Evolutionary conservation across 2,797 vertebrate species (phyloP).

Genomic region (Balearica regulorum): DNA sequence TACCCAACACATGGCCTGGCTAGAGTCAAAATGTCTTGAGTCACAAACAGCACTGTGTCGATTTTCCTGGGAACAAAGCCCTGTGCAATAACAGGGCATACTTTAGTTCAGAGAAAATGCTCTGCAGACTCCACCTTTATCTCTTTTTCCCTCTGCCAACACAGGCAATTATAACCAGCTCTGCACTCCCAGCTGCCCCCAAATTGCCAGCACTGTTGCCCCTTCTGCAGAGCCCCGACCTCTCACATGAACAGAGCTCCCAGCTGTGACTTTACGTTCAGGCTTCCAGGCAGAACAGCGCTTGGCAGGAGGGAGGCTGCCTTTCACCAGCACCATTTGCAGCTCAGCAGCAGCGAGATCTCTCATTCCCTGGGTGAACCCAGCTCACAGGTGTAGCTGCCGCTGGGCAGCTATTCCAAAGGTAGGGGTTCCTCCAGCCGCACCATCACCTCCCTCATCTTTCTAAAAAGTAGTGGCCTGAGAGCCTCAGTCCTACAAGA

Average conservation of each 20-base stretch:
- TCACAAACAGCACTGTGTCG: neutral
- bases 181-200: neutral
- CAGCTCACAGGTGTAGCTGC: neutral
- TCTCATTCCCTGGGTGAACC: neutral
- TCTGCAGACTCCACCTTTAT: neutral
- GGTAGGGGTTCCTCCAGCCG: neutral
- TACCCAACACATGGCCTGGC: neutral
- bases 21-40: neutral
- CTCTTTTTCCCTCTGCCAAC: neutral
- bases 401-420: neutral
- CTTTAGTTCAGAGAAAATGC: neutral
- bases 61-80: neutral
- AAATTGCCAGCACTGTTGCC: neutral
- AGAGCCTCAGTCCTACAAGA: neutral
- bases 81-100: neutral
- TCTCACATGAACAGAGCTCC: neutral
- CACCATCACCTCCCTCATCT: neutral
- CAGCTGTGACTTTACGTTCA: neutral
- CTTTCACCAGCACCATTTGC: neutral
- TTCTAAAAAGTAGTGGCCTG: neutral
- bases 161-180: neutral
- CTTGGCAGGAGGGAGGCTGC: neutral
- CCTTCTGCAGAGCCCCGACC: neutral
- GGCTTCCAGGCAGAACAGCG: neutral
- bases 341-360: neutral